Evolutionary conservation across 2,888 invertebrate genomes (phyloP).

Genomic region (Stenchaetothrips biformis): DNA sequence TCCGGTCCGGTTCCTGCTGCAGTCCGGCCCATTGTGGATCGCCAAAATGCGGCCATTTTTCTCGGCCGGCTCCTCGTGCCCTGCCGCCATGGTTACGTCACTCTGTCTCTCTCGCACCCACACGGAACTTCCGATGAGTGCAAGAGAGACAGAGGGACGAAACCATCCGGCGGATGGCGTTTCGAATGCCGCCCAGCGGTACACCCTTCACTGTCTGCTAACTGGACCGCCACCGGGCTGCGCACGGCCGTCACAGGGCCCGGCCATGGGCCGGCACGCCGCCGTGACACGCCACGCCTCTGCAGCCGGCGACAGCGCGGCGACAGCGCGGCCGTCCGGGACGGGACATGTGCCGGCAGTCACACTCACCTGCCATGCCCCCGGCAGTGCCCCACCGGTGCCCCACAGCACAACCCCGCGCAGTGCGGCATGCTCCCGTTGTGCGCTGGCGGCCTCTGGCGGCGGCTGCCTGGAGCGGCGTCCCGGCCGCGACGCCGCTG

Average conservation of each 20-base stretch:
- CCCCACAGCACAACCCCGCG: neutral
- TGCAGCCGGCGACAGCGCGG: neutral
- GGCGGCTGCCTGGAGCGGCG: neutral
- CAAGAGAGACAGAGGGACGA: no score
- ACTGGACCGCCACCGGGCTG: no score
- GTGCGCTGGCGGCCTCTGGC: constrained; percentile 2
- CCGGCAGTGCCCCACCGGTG: neutral
- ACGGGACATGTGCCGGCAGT: constrained; percentile 10
- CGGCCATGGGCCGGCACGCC: neutral
- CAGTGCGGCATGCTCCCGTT: neutral
- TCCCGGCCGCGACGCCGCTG: neutral
- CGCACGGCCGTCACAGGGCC: neutral
- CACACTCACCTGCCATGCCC: constrained; percentile 3
- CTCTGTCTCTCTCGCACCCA: no score
- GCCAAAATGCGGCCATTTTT: no score
- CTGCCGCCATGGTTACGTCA: no score
- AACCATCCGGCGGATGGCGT: no score
- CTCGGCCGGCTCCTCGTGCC: no score
- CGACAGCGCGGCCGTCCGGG: neutral
- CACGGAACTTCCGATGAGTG: no score
- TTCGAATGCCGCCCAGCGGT: no score
- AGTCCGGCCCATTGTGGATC: no score
- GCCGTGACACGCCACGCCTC: neutral
- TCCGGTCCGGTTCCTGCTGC: no score
- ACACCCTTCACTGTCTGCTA: no score